Base-by-base conservation (phyloP, 2,888 invertebrate species). In the Spilarctia lutea region DNA sequence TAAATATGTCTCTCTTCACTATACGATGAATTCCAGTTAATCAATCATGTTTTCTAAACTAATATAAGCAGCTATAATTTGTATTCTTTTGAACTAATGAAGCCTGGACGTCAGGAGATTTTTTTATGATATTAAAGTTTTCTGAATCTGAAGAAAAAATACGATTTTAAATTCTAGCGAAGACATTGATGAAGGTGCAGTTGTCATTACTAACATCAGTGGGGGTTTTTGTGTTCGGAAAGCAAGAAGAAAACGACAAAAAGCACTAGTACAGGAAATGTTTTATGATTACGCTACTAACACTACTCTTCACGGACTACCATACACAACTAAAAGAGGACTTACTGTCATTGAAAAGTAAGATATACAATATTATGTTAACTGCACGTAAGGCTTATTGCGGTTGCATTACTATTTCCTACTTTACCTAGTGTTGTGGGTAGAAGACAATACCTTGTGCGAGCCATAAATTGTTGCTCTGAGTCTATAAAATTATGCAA, bases 221-320 rank as follows among this genome's bases (percentile, higher is more conserved):
- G 87, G 85, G 8, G 86, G 87, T 24, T 77, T 87, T 4, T 87
- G 86, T 67, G n/a, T 85, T 18, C 84, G 84, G 20, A 89, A 87
- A 69, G 81, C 86, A 13, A 83, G 90, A 68, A 81, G 88, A 13
- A 90, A 86, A 69, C 84, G 89, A 0, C 90, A 87, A 30, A 91
- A 88, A 45, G 39, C 83, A 0, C 76, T 91, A 1, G 73, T 89
- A 7, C 81, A 74, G 7, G 79, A 84, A 33, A 74, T 90, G n/a
- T 71, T 88, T 35, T 63, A 79, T 24, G 91, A 91, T 45, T 91
- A 89, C 45, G 86, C 90, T 1, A 79, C 71, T 3, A 89, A 89
- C 65, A 90, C 89, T 0, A 88, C 91, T 0, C 83, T 91, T 0
- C 91, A 91, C 56, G 91, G 91, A 6, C 80, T 91, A 0, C 83